phyloP scores from a whole-genome alignment of 2,888 invertebrate species.

The Caenorhabditis sp. region DNA sequence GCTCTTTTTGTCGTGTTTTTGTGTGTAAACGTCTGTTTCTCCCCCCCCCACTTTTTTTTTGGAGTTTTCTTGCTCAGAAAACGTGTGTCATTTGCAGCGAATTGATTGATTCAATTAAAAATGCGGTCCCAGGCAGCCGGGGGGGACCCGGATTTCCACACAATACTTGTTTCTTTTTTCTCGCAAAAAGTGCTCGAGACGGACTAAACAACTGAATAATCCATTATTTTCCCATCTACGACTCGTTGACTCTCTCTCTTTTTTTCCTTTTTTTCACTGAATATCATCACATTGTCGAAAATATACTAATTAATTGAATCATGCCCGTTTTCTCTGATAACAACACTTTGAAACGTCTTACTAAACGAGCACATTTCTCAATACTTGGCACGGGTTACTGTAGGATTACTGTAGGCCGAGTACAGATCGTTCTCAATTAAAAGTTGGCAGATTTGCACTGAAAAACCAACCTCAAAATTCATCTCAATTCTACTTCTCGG shows the following conservation, averaged over 20 bases:
- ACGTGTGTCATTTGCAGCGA: too few relatives aligned
- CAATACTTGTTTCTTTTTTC: not conserved
- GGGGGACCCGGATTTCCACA: too few relatives aligned
- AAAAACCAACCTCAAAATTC: too few relatives aligned
- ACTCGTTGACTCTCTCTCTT: not conserved
- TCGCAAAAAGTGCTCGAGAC: not conserved
- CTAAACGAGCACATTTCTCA: too few relatives aligned
- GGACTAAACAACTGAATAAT: constrained; percentile 23
- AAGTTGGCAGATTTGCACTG: too few relatives aligned
- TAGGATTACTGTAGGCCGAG: constrained; percentile 14
- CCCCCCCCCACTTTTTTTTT: not conserved
- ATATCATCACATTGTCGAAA: too few relatives aligned
- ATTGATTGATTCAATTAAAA: too few relatives aligned
- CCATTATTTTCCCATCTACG: not conserved
- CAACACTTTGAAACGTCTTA: too few relatives aligned
- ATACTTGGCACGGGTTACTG: not conserved
- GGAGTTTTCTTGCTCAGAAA: not conserved
- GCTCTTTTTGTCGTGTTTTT: not conserved
- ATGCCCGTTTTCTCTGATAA: not conserved
- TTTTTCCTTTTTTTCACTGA: not conserved
- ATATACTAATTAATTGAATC: not conserved
- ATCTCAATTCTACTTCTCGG: too few relatives aligned
- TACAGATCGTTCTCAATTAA: too few relatives aligned
- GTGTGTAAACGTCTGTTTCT: too few relatives aligned
- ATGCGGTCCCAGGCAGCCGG: too few relatives aligned